phyloP scores from a whole-genome alignment of 2,888 invertebrate species.

The Cybosia mesomella region DNA sequence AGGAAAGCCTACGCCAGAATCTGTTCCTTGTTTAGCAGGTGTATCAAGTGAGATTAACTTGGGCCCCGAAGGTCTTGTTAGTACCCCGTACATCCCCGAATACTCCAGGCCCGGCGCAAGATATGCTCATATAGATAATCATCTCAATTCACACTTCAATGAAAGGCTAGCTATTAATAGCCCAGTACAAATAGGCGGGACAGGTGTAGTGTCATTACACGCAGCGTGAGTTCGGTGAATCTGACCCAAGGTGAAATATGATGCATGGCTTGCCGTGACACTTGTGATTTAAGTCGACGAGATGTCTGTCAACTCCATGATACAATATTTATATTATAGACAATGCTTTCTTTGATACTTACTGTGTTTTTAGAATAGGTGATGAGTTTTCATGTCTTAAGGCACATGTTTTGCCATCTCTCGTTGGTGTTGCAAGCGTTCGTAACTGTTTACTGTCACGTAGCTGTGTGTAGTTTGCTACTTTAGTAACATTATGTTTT shows the following conservation, averaged over 20 bases:
- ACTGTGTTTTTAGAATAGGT: neutral
- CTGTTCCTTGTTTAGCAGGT: neutral
- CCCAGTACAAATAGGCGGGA: slow-evolving; percentile 37
- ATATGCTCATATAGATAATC: neutral
- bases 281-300: slow-evolving; percentile 29
- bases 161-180: slow-evolving; percentile 40
- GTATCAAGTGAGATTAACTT: neutral
- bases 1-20: no score
- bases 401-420: neutral
- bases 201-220: slow-evolving; percentile 38
- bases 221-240: slow-evolving; percentile 18
- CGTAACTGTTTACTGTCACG: neutral
- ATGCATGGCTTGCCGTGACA: slow-evolving; percentile 24
- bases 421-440: neutral
- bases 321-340: slow-evolving; percentile 21
- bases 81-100: neutral
- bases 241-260: slow-evolving; percentile 28
- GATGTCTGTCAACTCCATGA: slow-evolving; percentile 21
- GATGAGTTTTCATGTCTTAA: neutral
- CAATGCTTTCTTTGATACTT: neutral
- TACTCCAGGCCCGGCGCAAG: neutral
- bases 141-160: slow-evolving; percentile 23
- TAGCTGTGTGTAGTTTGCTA: neutral
- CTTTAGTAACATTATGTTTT: neutral
- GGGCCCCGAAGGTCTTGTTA: neutral